Conservation (phyloP, 1,140 invertebrate species). For the Zaprionus lachaisei region DNA sequence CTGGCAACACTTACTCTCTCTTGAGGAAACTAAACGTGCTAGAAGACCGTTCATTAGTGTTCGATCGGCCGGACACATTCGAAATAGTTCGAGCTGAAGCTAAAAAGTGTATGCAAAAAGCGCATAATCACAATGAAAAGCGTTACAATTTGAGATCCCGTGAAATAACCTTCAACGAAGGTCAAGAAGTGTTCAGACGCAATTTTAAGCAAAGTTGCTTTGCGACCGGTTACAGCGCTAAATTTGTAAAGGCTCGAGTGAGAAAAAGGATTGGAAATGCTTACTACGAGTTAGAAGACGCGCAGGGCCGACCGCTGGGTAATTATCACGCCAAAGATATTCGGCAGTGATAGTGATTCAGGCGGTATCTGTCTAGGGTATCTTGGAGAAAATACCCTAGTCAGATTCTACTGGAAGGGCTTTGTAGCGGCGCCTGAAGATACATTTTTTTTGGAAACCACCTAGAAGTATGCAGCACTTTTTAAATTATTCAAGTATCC, state of each 20-base stretch:
- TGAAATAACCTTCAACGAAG: background rate
- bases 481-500: too few species aligned
- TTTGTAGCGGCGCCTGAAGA: too few species aligned
- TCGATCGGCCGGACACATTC: background rate
- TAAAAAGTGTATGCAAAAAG: background rate
- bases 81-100: background rate
- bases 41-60: background rate
- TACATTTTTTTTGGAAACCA: too few species aligned
- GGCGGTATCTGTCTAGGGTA: background rate
- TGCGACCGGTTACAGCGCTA: conserved; percentile 1
- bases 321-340: conserved; percentile 20
- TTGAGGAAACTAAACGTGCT: background rate
- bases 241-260: conserved; percentile 30
- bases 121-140: background rate
- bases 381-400: background rate
- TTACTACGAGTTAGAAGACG: background rate
- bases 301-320: background rate
- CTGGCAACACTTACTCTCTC: background rate
- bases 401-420: background rate
- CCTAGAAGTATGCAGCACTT: too few species aligned
- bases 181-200: background rate
- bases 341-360: background rate
- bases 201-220: background rate
- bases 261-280: background rate
- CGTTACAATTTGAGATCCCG: background rate